phyloP scores from a whole-genome alignment of 2,888 invertebrate species.

The Mesorhabditis belari region DNA sequence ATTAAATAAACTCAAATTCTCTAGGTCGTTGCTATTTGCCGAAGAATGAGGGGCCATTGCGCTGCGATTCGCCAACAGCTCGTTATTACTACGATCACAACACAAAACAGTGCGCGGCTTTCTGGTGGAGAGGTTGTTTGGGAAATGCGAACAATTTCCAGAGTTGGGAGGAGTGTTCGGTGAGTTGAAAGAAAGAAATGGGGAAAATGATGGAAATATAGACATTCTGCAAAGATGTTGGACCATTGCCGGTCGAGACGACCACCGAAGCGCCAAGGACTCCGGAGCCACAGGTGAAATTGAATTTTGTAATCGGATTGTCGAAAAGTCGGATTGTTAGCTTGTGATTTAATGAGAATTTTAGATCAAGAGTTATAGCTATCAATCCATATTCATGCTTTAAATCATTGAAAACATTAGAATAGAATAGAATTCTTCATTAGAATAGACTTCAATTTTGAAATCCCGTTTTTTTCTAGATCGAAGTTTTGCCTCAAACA shows the following conservation, averaged over 20 bases:
- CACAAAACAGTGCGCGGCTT: conserved; percentile 47
- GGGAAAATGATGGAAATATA: no score
- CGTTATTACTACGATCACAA: conserved; percentile 47
- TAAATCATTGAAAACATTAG: no score
- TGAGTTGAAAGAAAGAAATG: no score
- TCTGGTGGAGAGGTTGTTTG: conserved; percentile 52
- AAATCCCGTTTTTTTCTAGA: no score
- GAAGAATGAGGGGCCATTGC: conserved; percentile 46
- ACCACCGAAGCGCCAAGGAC: conserved; percentile 19
- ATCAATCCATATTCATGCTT: no score
- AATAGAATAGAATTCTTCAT: no score
- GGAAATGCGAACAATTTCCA: conserved; percentile 51
- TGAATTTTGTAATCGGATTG: not conserved
- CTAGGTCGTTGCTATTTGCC: conserved; percentile 49
- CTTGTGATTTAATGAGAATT: no score
- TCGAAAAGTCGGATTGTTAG: not conserved
- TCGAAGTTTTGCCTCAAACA: no score
- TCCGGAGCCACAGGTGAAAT: conserved; percentile 4
- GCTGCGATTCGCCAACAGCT: conserved; percentile 41
- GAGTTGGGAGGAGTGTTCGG: conserved; percentile 45
- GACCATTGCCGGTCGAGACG: conserved; percentile 16
- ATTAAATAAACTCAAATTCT: no score
- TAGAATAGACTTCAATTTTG: no score
- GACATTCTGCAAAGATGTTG: conserved; percentile 38
- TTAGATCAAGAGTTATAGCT: no score